Evolutionary conservation across 2,888 invertebrate genomes (phyloP).

Genomic region (Cylloceria caligata): DNA sequence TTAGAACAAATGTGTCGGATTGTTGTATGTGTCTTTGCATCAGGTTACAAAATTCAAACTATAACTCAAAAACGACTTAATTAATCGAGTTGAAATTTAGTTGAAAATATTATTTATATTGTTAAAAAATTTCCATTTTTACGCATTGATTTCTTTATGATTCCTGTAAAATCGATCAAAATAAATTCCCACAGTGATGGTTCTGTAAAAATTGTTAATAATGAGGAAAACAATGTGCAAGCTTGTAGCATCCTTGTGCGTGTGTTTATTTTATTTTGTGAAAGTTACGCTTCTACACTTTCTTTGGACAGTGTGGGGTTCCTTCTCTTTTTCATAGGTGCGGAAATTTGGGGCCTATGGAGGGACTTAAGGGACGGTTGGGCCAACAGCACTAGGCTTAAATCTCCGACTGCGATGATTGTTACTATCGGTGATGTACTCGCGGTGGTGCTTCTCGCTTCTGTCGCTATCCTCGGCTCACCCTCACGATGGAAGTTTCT

Average conservation of each 20-base stretch:
- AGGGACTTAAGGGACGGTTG: conserved; percentile 86
- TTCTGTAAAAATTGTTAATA: background rate
- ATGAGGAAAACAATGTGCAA: background rate
- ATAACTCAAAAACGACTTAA: too few species aligned
- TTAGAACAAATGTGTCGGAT: too few species aligned
- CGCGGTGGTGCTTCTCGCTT: conserved; percentile 86
- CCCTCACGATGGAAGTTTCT: conserved; percentile 86
- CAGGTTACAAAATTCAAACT: too few species aligned
- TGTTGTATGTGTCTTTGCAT: too few species aligned
- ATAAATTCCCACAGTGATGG: too few species aligned
- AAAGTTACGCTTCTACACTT: conserved; percentile 2
- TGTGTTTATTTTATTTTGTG: background rate
- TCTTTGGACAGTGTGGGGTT: conserved; percentile 70
- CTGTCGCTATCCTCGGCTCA: conserved; percentile 86
- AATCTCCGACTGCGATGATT: conserved; percentile 86
- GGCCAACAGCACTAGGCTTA: conserved; percentile 86
- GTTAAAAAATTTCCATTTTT: too few species aligned
- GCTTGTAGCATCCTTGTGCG: background rate
- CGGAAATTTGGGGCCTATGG: conserved; percentile 85
- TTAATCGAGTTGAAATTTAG: too few species aligned
- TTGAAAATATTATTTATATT: too few species aligned
- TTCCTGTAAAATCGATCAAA: too few species aligned
- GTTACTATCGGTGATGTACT: conserved; percentile 87
- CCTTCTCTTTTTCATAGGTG: conserved; percentile 69
- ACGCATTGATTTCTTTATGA: too few species aligned